These are phyloP conservation scores for Phortica magna DNA, from an alignment of 2,888 invertebrate genomes.

Conservation along the genomic window DNA sequence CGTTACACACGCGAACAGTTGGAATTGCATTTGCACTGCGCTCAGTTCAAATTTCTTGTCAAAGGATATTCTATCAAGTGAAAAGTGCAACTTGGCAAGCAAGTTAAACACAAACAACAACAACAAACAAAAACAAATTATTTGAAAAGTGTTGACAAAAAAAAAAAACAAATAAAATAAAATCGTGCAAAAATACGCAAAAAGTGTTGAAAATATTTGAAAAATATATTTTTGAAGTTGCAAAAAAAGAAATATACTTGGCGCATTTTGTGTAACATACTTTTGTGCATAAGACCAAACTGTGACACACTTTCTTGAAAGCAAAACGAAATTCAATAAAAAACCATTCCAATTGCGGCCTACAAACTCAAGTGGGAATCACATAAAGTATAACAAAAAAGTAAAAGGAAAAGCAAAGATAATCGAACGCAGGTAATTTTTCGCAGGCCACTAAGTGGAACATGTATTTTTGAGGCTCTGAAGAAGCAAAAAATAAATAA, in stretches of 20 bases:
- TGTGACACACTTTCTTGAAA: slow-evolving; percentile 13
- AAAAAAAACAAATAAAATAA: background rate
- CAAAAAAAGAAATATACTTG: slow-evolving; percentile 2
- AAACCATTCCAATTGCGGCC: background rate
- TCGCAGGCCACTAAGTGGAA: background rate
- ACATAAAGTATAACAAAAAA: too few species aligned
- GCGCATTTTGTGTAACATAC: background rate
- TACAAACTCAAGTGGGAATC: background rate
- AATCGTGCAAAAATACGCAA: background rate
- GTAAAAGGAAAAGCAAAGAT: background rate
- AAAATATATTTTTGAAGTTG: background rate
- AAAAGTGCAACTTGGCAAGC: background rate
- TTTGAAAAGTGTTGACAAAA: background rate
- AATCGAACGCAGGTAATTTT: slow-evolving; percentile 1
- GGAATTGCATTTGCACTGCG: background rate
- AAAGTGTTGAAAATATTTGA: background rate
- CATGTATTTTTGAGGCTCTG: background rate
- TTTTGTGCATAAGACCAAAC: slow-evolving; percentile 16
- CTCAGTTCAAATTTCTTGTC: slow-evolving; percentile 23
- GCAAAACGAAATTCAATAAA: background rate
- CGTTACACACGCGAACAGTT: slow-evolving; percentile 41
- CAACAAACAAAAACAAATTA: too few species aligned
- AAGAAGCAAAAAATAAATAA: background rate
- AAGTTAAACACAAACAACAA: too few species aligned
- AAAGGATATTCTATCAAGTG: slow-evolving; percentile 22